Conservation (phyloP, 2,797 vertebrate species). For the Cyclopterus lumpus region DNA sequence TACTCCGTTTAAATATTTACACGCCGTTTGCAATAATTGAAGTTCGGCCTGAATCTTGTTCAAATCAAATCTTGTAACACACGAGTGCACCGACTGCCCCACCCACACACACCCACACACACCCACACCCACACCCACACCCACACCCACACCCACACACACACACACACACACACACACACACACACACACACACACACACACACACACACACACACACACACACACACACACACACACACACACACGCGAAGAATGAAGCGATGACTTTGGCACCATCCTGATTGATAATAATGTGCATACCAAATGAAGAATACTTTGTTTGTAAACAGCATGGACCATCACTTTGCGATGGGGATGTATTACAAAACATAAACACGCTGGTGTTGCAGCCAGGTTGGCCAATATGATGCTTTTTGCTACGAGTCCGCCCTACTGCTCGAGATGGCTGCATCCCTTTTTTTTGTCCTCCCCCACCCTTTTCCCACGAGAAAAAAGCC, state of each 20-base stretch:
- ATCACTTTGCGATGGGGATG: not conserved
- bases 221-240: too few relatives aligned
- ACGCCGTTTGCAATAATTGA: not conserved
- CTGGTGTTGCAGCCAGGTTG: not conserved
- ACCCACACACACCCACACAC: too few relatives aligned
- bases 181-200: too few relatives aligned
- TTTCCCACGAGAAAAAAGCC: constrained; percentile 37
- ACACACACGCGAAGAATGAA: not conserved
- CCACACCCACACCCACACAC: too few relatives aligned
- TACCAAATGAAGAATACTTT: too few relatives aligned
- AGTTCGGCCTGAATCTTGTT: constrained; percentile 26
- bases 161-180: too few relatives aligned
- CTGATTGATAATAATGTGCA: not conserved
- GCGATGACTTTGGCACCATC: not conserved
- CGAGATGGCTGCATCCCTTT: not conserved
- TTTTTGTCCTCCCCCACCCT: not conserved
- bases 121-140: too few relatives aligned
- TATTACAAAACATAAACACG: not conserved
- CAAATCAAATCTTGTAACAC: constrained; percentile 1
- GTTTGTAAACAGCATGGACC: not conserved
- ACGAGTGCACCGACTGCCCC: too few relatives aligned
- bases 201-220: too few relatives aligned
- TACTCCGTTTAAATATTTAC: constrained; percentile 10
- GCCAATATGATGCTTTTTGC: not conserved
- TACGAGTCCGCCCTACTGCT: not conserved